A percentile compares a stretch with the other conserved stretches of the same genome.
These are phyloP conservation scores for Seira musarum DNA, from an alignment of 2,888 invertebrate genomes.

Conservation along the genomic window DNA sequence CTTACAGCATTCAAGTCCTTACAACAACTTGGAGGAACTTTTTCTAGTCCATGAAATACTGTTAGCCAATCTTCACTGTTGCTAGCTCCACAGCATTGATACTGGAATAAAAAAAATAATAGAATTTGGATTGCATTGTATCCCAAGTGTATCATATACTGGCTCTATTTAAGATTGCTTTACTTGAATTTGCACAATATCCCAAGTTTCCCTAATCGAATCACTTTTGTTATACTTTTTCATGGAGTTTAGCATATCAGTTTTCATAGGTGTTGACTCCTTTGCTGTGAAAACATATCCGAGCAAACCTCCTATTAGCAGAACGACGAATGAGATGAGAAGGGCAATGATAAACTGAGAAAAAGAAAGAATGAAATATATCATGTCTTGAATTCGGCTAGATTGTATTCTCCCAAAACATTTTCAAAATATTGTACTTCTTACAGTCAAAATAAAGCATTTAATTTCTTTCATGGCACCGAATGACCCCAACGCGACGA, in stretches of 20 bases:
- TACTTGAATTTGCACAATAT: constrained; percentile 84
- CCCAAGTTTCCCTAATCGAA: constrained; percentile 87
- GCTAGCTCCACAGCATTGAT: constrained; percentile 89
- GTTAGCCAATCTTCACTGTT: constrained; percentile 83
- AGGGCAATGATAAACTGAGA: constrained; percentile 89
- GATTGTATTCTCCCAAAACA: not conserved
- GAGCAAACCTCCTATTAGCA: constrained; percentile 91
- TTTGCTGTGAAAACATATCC: constrained; percentile 92
- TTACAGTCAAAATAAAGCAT: constrained; percentile 92
- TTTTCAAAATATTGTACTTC: no score
- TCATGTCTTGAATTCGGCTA: not conserved
- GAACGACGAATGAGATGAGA: constrained; percentile 89
- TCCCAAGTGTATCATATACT: no score
- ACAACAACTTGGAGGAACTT: constrained; percentile 70
- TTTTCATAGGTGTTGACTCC: constrained; percentile 82
- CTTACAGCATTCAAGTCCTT: constrained; percentile 60
- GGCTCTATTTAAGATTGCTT: not conserved
- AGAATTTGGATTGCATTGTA: no score
- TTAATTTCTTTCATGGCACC: constrained; percentile 96
- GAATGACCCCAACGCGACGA: constrained; percentile 92
- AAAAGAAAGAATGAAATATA: constrained; percentile 17
- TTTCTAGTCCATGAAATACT: constrained; percentile 53
- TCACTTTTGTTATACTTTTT: constrained; percentile 81
- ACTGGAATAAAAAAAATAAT: constrained; percentile 73
- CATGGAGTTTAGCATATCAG: constrained; percentile 85